These are phyloP conservation scores for Clusia tigrina DNA, from an alignment of 2,888 invertebrate species.

Conservation along the genomic window DNA sequence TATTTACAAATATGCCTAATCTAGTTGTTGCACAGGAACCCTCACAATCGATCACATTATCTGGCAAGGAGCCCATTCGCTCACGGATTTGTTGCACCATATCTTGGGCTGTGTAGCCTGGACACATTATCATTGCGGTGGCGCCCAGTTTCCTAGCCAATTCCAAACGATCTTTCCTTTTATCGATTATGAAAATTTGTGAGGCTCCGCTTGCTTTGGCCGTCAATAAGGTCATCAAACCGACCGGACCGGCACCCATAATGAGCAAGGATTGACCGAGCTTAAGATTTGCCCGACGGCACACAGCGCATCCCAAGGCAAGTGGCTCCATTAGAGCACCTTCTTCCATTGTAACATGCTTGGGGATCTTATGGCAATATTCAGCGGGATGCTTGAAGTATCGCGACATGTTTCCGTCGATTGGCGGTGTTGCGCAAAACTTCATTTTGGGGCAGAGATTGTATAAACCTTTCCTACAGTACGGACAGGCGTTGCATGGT, in stretches of 20 bases:
- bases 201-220: slow-evolving; percentile 85
- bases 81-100: slow-evolving; percentile 69
- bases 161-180: slow-evolving; percentile 67
- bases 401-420: slow-evolving; percentile 82
- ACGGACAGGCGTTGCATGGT: slow-evolving; percentile 80
- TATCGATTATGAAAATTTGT: slow-evolving; percentile 74
- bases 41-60: slow-evolving; percentile 83
- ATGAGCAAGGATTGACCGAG: slow-evolving; percentile 75
- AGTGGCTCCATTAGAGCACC: slow-evolving; percentile 91
- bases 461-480: slow-evolving; percentile 84
- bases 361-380: slow-evolving; percentile 85
- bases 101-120: slow-evolving; percentile 67
- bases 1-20: slow-evolving; percentile 75
- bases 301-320: slow-evolving; percentile 90
- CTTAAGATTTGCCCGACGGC: slow-evolving; percentile 78
- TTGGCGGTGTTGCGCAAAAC: slow-evolving; percentile 92
- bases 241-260: slow-evolving; percentile 86
- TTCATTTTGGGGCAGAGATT: slow-evolving; percentile 84
- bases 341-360: slow-evolving; percentile 86
- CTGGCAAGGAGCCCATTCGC: slow-evolving; percentile 71
- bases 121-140: slow-evolving; percentile 69
- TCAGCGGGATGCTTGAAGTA: slow-evolving; percentile 88
- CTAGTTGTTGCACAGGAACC: slow-evolving; percentile 80
- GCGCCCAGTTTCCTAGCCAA: slow-evolving; percentile 80
- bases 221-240: slow-evolving; percentile 76